Percentiles rank a stretch among this genome's conserved stretches.
These are phyloP conservation scores for Synanthedon formicaeformis DNA, from an alignment of 2,888 invertebrate species.

Conservation along the genomic window DNA sequence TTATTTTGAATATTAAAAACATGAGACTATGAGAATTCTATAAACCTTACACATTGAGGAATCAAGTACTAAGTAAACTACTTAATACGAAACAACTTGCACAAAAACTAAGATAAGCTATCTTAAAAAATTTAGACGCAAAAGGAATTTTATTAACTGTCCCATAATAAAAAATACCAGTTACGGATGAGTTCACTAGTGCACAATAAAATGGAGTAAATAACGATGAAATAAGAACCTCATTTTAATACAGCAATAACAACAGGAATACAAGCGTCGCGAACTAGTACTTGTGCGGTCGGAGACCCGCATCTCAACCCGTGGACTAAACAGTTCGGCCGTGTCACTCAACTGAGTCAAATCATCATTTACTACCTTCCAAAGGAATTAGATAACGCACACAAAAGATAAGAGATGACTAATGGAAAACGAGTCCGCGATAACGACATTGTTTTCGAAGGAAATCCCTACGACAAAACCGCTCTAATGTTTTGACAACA, in stretches of 20 bases:
- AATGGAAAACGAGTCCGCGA: conserved; percentile 25
- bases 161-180: too few relatives aligned
- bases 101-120: too few relatives aligned
- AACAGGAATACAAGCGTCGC: neutral
- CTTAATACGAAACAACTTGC: too few relatives aligned
- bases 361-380: conserved; percentile 2
- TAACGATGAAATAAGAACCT: neutral
- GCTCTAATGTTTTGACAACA: neutral
- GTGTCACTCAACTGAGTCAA: neutral
- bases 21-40: too few relatives aligned
- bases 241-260: neutral
- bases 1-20: too few relatives aligned
- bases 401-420: conserved; percentile 47
- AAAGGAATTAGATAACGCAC: conserved; percentile 33
- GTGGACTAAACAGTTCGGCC: neutral
- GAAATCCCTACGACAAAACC: conserved; percentile 11
- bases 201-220: too few relatives aligned
- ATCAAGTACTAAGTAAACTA: too few relatives aligned
- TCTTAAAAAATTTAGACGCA: too few relatives aligned
- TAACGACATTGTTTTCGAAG: conserved; percentile 16
- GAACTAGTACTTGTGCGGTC: neutral
- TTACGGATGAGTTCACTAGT: too few relatives aligned
- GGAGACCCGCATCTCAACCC: neutral
- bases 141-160: too few relatives aligned
- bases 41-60: too few relatives aligned